These are phyloP conservation scores for Tauraco hartlaubi DNA, from an alignment of 2,797 vertebrate genomes.

Conservation along the genomic window DNA sequence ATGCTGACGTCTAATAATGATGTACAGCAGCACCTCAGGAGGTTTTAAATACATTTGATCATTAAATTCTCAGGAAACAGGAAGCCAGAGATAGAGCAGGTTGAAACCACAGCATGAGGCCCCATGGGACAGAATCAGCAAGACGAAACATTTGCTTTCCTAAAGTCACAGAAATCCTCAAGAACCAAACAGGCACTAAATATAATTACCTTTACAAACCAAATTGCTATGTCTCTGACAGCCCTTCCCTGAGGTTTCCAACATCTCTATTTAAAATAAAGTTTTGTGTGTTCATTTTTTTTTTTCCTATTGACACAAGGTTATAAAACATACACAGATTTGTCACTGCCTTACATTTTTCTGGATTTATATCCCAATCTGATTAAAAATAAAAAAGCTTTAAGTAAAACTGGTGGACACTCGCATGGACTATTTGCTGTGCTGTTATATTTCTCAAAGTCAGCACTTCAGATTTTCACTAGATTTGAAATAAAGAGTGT, in stretches of 20 bases:
- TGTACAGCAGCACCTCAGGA: conserved; percentile 5
- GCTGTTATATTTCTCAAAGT: not conserved
- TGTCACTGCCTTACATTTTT: not conserved
- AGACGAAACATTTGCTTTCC: conserved; percentile 73
- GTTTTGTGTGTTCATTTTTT: not conserved
- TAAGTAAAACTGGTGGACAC: not conserved
- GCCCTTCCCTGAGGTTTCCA: conserved; percentile 59
- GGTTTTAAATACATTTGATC: conserved; percentile 46
- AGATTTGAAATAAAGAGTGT: not conserved
- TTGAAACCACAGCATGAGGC: conserved; percentile 53
- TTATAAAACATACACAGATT: conserved; percentile 15
- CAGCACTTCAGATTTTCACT: not conserved
- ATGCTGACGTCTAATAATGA: not conserved
- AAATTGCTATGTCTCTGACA: conserved; percentile 77
- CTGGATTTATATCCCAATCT: not conserved
- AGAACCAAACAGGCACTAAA: conserved; percentile 74
- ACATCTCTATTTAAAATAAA: conserved; percentile 53
- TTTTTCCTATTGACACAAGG: not conserved
- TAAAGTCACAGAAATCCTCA: conserved; percentile 68
- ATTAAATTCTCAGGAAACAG: conserved; percentile 17
- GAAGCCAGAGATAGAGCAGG: conserved; percentile 37
- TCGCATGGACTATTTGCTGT: not conserved
- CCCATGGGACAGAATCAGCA: conserved; percentile 29
- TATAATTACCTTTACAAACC: conserved; percentile 77
- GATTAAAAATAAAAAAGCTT: not conserved